phyloP scores from a whole-genome alignment of 2,113 vertebrate genomes.

The Cairina moschata region DNA sequence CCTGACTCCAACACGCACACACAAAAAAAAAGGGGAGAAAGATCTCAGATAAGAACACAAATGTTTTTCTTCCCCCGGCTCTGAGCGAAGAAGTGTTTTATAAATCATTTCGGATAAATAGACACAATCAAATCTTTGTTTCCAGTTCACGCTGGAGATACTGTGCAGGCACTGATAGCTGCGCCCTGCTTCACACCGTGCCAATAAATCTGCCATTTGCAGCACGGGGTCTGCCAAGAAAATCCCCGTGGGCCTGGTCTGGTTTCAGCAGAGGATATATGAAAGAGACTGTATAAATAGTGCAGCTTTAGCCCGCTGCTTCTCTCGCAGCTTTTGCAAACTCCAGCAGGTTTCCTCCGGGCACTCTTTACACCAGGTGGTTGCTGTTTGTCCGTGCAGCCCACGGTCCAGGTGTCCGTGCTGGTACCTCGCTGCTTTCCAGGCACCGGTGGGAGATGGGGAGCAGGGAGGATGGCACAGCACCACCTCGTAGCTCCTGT shows the following conservation, averaged over 20 bases:
- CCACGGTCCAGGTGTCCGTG: not conserved
- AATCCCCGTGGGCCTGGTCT: slow-evolving; percentile 40
- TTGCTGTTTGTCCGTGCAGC: too few relatives aligned
- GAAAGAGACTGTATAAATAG: slow-evolving; percentile 66
- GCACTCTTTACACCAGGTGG: not conserved
- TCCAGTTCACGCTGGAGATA: slow-evolving; percentile 41
- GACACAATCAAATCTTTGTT: slow-evolving; percentile 47
- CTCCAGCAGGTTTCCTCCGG: slow-evolving; percentile 1
- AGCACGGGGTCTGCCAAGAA: slow-evolving; percentile 61
- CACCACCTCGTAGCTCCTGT: not conserved
- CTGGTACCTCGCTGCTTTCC: not conserved
- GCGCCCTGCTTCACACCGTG: not conserved
- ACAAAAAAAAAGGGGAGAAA: not conserved
- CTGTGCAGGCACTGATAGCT: slow-evolving; percentile 37
- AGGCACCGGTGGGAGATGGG: not conserved
- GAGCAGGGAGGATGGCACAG: not conserved
- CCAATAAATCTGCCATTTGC: slow-evolving; percentile 63
- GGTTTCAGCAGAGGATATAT: slow-evolving; percentile 57
- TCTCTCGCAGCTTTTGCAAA: slow-evolving; percentile 49
- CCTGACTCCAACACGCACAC: not conserved
- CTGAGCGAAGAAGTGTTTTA: slow-evolving; percentile 26
- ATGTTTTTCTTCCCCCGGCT: slow-evolving; percentile 26
- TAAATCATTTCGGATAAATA: slow-evolving; percentile 68
- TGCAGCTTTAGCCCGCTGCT: slow-evolving; percentile 11
- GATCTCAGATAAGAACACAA: not conserved